Evolutionary conservation across 2,888 invertebrate genomes (phyloP).

Genomic region (Athetis lepigone): DNA sequence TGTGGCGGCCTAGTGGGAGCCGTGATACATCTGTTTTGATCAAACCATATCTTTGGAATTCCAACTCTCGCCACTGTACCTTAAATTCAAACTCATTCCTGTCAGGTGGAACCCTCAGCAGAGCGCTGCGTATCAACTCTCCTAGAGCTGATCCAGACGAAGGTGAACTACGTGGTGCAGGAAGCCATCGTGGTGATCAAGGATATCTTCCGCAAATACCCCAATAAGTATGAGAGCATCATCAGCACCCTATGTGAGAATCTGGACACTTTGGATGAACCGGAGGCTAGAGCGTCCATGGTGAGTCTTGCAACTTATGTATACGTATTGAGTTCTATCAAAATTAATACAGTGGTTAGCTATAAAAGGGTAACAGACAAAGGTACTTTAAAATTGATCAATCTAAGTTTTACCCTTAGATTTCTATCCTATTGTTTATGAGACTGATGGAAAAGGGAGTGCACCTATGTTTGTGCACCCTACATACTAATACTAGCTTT

Average conservation of each 20-base stretch:
- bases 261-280: slow-evolving; percentile 99
- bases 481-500: too few relatives aligned
- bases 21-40: too few relatives aligned
- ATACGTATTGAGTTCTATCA: too few relatives aligned
- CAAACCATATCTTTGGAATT: neutral
- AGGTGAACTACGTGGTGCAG: slow-evolving; percentile 99
- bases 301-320: too few relatives aligned
- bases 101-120: slow-evolving; percentile 97
- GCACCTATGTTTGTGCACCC: too few relatives aligned
- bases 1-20: too few relatives aligned
- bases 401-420: too few relatives aligned
- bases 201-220: slow-evolving; percentile 99
- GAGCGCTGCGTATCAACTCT: slow-evolving; percentile 99
- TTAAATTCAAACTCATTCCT: neutral
- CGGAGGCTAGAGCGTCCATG: slow-evolving; percentile 99
- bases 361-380: too few relatives aligned
- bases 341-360: too few relatives aligned
- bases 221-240: slow-evolving; percentile 99
- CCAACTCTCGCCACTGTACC: neutral
- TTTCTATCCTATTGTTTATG: too few relatives aligned
- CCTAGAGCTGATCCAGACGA: slow-evolving; percentile 99
- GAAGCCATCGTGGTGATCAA: slow-evolving; percentile 99
- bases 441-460: too few relatives aligned
- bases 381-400: too few relatives aligned
- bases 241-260: slow-evolving; percentile 99